These are phyloP conservation scores for Botia kubotai DNA, from an alignment of 2,797 vertebrate species.

Conservation along the genomic window DNA sequence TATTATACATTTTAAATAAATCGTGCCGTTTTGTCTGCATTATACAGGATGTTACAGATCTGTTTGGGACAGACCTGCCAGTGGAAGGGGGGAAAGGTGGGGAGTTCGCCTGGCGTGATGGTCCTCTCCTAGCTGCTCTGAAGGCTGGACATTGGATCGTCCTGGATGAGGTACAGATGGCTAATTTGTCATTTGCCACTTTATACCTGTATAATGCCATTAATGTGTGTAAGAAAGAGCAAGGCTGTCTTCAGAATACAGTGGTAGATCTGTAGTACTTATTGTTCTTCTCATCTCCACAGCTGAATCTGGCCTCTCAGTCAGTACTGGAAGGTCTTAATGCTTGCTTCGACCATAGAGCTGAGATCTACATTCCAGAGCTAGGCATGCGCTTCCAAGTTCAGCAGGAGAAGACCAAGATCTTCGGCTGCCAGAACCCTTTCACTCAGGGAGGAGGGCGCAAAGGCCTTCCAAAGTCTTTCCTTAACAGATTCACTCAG, in stretches of 20 bases:
- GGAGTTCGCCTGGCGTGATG: slow-evolving; percentile 96
- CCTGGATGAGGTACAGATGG: slow-evolving; percentile 86
- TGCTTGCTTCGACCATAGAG: slow-evolving; percentile 96
- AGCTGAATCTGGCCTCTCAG: slow-evolving; percentile 97
- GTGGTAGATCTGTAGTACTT: neutral
- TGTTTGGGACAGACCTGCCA: slow-evolving; percentile 97
- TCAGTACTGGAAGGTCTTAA: slow-evolving; percentile 96
- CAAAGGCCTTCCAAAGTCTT: slow-evolving; percentile 94
- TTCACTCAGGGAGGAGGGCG: slow-evolving; percentile 96
- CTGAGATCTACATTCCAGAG: slow-evolving; percentile 93
- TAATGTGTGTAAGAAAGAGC: neutral
- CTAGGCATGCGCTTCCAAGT: slow-evolving; percentile 92
- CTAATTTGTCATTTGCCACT: neutral
- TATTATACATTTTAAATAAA: neutral
- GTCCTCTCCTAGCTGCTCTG: slow-evolving; percentile 90
- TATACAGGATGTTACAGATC: slow-evolving; percentile 91
- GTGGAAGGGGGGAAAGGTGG: slow-evolving; percentile 97
- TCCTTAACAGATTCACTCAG: slow-evolving; percentile 98
- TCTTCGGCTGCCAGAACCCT: slow-evolving; percentile 97
- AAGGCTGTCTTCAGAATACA: neutral
- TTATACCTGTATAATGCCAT: neutral
- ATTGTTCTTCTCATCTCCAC: neutral
- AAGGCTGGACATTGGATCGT: slow-evolving; percentile 97
- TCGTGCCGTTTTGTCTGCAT: neutral
- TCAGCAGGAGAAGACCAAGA: slow-evolving; percentile 92